Conservation (phyloP, 2,888 invertebrate genomes). For the Ochlodes sylvanus region DNA sequence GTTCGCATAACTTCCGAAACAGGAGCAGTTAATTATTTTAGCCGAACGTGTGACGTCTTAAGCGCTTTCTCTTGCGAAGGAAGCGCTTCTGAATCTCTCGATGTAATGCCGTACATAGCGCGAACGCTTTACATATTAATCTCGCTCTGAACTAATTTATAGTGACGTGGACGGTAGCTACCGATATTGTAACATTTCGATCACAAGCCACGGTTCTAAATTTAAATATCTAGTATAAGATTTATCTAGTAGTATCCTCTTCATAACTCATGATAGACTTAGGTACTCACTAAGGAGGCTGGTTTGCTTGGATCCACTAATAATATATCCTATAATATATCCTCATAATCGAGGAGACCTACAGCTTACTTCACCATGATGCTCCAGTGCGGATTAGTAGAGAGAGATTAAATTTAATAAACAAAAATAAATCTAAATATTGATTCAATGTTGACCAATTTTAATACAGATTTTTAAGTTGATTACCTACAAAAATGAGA, state of each 20-base stretch:
- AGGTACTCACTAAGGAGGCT: no score
- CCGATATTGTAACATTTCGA: conserved; percentile 47
- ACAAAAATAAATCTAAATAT: no score
- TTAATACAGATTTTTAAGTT: no score
- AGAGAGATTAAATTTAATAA: no score
- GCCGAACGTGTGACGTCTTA: conserved; percentile 42
- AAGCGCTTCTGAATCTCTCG: conserved; percentile 56
- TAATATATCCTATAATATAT: no score
- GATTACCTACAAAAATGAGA: no score
- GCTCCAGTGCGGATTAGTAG: no score
- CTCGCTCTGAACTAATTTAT: conserved; percentile 6
- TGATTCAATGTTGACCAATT: no score
- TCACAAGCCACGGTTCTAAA: conserved; percentile 34
- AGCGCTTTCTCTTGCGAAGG: conserved; percentile 65
- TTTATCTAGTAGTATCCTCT: not conserved
- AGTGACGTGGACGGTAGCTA: conserved; percentile 25
- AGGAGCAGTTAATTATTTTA: conserved; percentile 47
- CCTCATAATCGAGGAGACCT: no score
- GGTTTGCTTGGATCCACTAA: no score
- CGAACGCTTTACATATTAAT: conserved; percentile 21
- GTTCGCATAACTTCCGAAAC: conserved; percentile 40
- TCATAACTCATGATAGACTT: no score
- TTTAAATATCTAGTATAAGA: not conserved
- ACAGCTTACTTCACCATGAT: no score
- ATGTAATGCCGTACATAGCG: conserved; percentile 65